phyloP scores from a whole-genome alignment of 2,888 invertebrate genomes.

The Athalia rosae region DNA sequence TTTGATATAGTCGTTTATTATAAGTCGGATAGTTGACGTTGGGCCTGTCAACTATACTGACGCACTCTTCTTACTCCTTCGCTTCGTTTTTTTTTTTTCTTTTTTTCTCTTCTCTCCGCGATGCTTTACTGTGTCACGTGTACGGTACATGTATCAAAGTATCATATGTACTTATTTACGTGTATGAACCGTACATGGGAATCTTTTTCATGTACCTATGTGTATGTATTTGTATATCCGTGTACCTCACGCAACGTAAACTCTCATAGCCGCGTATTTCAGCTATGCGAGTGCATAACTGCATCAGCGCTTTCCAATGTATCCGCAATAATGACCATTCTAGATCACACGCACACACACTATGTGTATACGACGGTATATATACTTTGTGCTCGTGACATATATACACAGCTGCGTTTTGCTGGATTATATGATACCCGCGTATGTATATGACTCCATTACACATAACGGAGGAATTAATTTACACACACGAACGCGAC shows the following conservation, averaged over 20 bases:
- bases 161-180: background rate
- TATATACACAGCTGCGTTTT: background rate
- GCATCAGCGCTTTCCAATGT: slow-evolving; percentile 38
- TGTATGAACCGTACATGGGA: background rate
- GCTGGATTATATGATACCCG: background rate
- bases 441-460: background rate
- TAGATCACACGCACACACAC: slow-evolving; percentile 25
- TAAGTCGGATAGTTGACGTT: slow-evolving; percentile 28
- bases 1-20: slow-evolving; percentile 40
- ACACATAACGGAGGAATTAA: background rate
- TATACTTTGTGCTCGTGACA: background rate
- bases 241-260: too few relatives aligned
- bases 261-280: background rate
- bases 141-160: slow-evolving; percentile 28
- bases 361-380: background rate
- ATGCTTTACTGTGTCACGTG: slow-evolving; percentile 24
- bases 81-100: background rate
- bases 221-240: background rate
- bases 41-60: slow-evolving; percentile 29
- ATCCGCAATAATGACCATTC: slow-evolving; percentile 42
- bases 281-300: slow-evolving; percentile 13
- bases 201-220: background rate
- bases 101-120: background rate
- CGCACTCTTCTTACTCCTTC: slow-evolving; percentile 18
- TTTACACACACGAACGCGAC: background rate